Evolutionary conservation across 2,888 invertebrate genomes (phyloP).

Genomic region (Stenurella melanura): DNA sequence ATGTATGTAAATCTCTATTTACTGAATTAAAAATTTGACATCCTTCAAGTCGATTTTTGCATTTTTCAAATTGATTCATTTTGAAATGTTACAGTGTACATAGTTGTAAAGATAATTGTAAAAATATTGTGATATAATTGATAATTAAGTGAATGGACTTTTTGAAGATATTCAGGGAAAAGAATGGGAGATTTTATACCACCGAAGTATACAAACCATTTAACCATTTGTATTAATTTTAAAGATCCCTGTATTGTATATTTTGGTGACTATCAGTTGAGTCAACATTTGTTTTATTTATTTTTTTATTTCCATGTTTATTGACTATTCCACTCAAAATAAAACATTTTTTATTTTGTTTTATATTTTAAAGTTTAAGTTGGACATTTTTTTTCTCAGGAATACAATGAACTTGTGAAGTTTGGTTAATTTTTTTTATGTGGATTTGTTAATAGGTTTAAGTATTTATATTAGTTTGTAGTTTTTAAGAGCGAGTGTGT

Average conservation of each 20-base stretch:
- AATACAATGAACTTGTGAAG: conserved; percentile 39
- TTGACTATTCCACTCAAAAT: conserved; percentile 24
- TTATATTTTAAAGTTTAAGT: conserved; percentile 37
- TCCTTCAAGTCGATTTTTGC: conserved; percentile 9
- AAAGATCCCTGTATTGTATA: neutral
- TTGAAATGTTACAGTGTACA: conserved; percentile 17
- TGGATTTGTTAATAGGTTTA: conserved; percentile 65
- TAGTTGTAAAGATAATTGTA: conserved; percentile 47
- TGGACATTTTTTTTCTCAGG: conserved; percentile 43
- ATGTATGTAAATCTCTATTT: conserved; percentile 23
- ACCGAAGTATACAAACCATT: conserved; percentile 41
- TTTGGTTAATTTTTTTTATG: conserved; percentile 55
- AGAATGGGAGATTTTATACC: conserved; percentile 45
- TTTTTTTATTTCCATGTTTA: conserved; percentile 27
- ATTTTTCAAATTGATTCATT: neutral
- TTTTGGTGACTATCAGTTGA: conserved; percentile 13
- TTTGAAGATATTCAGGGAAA: conserved; percentile 45
- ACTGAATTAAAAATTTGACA: conserved; percentile 29
- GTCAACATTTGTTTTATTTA: neutral
- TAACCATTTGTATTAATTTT: neutral
- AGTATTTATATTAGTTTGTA: conserved; percentile 70
- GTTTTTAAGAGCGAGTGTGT: conserved; percentile 68
- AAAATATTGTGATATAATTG: conserved; percentile 60
- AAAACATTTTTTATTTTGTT: conserved; percentile 38
- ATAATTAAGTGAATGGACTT: conserved; percentile 56